Conservation (phyloP, 2,113 vertebrate species). For the Pantherophis guttatus region DNA sequence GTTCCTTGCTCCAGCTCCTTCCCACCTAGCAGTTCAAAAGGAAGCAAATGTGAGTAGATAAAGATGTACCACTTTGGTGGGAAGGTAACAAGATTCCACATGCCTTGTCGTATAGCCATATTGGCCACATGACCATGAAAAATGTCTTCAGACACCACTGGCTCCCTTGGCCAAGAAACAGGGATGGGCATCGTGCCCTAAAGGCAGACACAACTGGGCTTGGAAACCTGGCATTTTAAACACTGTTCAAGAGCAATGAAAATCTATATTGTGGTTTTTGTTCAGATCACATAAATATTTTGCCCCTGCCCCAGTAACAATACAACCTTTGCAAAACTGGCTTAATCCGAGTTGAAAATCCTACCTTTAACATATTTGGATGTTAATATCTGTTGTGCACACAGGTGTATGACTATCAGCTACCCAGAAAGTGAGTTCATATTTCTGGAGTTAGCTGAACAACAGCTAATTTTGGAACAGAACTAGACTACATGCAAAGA, state of each 20-base stretch:
- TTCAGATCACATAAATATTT: background rate
- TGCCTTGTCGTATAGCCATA: background rate
- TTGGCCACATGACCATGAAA: background rate
- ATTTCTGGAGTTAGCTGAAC: constrained; percentile 7
- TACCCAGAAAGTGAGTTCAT: background rate
- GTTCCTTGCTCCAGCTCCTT: background rate
- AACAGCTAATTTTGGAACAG: constrained; percentile 24
- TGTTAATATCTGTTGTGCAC: background rate
- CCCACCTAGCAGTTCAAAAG: background rate
- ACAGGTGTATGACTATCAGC: background rate
- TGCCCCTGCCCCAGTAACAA: background rate
- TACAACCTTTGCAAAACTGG: background rate
- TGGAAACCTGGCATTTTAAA: no score
- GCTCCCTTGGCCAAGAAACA: no score
- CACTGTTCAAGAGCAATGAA: background rate
- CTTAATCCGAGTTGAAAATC: constrained; percentile 11
- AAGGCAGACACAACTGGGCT: no score
- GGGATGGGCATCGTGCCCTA: no score
- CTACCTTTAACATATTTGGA: background rate
- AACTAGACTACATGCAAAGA: constrained; percentile 38
- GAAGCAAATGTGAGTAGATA: no score
- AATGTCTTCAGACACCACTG: background rate
- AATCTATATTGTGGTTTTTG: background rate
- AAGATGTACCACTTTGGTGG: no score
- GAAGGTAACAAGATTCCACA: background rate